Evolutionary conservation across 2,113 vertebrate genomes (phyloP), one percentile per base, ranked within the genome.

Genomic region (Laterallus jamaicensis): DNA sequence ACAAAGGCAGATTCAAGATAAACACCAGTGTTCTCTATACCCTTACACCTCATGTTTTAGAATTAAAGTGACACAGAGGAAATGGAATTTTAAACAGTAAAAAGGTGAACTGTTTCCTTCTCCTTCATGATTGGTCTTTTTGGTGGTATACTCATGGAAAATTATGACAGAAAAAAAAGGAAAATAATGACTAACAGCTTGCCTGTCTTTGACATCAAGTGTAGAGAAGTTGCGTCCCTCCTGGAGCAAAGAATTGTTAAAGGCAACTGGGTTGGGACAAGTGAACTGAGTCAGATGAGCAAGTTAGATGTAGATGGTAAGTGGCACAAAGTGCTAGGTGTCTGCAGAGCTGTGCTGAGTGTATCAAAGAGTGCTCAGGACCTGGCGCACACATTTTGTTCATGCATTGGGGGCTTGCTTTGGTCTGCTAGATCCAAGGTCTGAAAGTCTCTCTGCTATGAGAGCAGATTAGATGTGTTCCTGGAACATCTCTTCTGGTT

Each of bases 1-100:
- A 94, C 74, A 87, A 95, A 97, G 88, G 67, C 83, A 91, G 88
- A 86, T 88, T 94, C 93, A 83, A 93, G 79, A 88, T 68, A 90
- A 96, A 94, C 82, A 91, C 31, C 10, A 82, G 16, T 85, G 62
- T 90, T 85, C 84, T 91, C 26, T 71, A 26, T 66, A 88, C 32
- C 56, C 71, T 89, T 74, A 87, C 64, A 93, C 77, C 35, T 97
- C 70, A 29, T 70, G 81, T 83, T 95, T 96, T 87, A 83, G 68
- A 86, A 76, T 81, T 90, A 50, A 89, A 91, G 64, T 81, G 77
- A 90, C 71, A 63, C 22, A 14, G 77, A 78, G 50, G 81, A 96
- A 92, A 90, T 1, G 3, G 35, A n/a, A 81, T 87, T 97, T 89
- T 82, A 81, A 90, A 89, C 68, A 71, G 39, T 29, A 62, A 90